A percentile compares a stretch with the other conserved stretches of the same genome.
phyloP scores from a whole-genome alignment of 2,888 invertebrate genomes.

The Drosophila suboccidentalis region DNA sequence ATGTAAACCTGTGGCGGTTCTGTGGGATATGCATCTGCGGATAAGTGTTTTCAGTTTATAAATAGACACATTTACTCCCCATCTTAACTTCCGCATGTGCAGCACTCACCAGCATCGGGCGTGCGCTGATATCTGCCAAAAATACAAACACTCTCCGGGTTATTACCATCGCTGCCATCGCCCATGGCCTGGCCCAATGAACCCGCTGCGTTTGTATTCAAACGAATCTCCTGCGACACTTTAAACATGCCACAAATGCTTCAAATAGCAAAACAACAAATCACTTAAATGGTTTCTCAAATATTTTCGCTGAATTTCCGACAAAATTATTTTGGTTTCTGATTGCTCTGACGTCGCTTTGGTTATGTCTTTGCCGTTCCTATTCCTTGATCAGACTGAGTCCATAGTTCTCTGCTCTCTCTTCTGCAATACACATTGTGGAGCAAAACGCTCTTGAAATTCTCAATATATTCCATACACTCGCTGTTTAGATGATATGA shows the following conservation, averaged over 20 bases:
- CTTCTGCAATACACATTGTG: constrained; percentile 14
- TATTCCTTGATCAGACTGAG: constrained; percentile 64
- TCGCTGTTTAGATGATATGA: constrained; percentile 10
- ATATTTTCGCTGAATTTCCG: constrained; percentile 34
- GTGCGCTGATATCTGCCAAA: constrained; percentile 84
- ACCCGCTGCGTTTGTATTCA: constrained; percentile 71
- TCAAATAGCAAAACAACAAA: constrained; percentile 20
- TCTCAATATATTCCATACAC: constrained; percentile 50
- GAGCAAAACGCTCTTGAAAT: constrained; percentile 51
- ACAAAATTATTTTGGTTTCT: constrained; percentile 33
- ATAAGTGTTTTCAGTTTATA: constrained; percentile 24
- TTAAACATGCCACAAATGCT: constrained; percentile 79
- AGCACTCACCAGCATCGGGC: constrained; percentile 83
- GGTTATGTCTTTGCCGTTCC: constrained; percentile 39
- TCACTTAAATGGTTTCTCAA: constrained; percentile 34
- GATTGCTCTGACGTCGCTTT: constrained; percentile 31
- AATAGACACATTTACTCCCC: constrained; percentile 39
- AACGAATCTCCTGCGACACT: constrained; percentile 84
- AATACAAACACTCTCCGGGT: constrained; percentile 75
- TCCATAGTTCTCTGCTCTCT: constrained; percentile 19
- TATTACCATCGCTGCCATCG: constrained; percentile 43
- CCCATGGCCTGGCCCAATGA: constrained; percentile 33
- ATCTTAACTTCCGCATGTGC: constrained; percentile 55
- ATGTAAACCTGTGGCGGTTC: constrained; percentile 77
- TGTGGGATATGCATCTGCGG: constrained; percentile 80